Evolutionary conservation across 2,797 vertebrate species (phyloP), one percentile per base, ranked within the genome.

Genomic region (Argya squamiceps): DNA sequence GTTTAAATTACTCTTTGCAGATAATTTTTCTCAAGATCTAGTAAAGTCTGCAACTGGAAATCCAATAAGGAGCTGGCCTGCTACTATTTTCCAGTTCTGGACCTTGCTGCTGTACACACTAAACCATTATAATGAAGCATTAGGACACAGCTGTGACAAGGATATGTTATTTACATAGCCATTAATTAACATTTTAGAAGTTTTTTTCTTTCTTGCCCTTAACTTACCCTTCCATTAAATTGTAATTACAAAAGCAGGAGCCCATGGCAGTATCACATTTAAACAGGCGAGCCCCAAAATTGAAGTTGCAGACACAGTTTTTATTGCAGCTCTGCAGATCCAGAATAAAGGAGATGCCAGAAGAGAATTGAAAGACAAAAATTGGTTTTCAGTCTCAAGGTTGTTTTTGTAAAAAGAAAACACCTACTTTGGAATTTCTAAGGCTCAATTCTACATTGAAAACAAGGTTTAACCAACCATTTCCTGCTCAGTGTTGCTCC

Each of bases 381-480:
- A 27, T 1, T n/a, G 17, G 5, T 77, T 84, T 84, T 71, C 39
- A 81, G 39, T 55, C 39, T 93, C 79, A 75, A 68, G 62, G 53
- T 69, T 92, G 46, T 50, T 92, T 81, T 32, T 39, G 20, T 80
- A 36, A 49, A 85, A 88, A 89, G 52, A 60, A 71, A 84, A 43
- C 21, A 71, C 11, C 9, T 62, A 23, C 29, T 90, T 73, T 4
- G 7, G 26, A 78, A 76, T 90, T 85, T 81, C 62, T 88, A 34
- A 88, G 62, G 22, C 46, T 84, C 43, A 65, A 43, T 68, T 69
- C 65, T 76, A 47, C 43, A 37, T 4, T 24, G 46, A 90, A 93
- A 79, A 29, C 32, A 79, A 88, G 37, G 59, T 81, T 94, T 88
- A 95, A 81, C 65, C 85, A 65, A 63, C n/a, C 59, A 84, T 88